Evolutionary conservation across 2,113 vertebrate species (phyloP), one percentile per base, ranked within the genome.

Genomic region (Uria aalge): DNA sequence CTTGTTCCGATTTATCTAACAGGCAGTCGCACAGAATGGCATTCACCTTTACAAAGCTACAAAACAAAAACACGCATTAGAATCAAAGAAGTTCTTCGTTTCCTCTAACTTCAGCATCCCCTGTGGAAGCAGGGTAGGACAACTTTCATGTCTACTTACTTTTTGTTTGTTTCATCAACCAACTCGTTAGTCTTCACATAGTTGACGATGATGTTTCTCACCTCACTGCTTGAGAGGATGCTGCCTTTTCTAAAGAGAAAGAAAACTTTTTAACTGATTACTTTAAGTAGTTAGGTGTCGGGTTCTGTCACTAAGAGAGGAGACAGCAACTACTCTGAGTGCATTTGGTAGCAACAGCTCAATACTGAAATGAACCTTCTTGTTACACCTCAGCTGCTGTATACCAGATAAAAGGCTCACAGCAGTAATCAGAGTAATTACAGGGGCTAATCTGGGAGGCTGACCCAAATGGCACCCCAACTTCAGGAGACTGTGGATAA

Each of bases 11-110:
- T 97, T 99, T 99, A 85, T 99, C 99, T 95, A 99, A 93, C 85
- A 99, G 92, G 96, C 99, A 99, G 97, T 99, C 99, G 55, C 99
- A 99, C 19, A 99, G 97, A 60, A 98, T 68, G 5, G 99, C 99
- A 92, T 99, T 98, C 92, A 99, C 97, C 26, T 95, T 99, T 26
- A 99, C 99, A 40, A 99, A 98, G 97, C 99, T 99, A 32, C 68
- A 79, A 92, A 82, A 64, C 56, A 89, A 66, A 80, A 88, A 15
- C 47, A 62, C 0, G 2, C 13, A 6, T 64, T 34, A 94, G 71
- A 85, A 71, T 20, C 27, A 27, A 74, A 57, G 26, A 40, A 55
- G 32, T 38, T 59, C 63, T 5, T 24, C 36, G 17, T 15, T 4
- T 63, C 3, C 47, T 68, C 45, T 30, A 3, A 41, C 47, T 86